Percentiles rank a stretch among this genome's conserved stretches.
phyloP scores from a whole-genome alignment of 2,113 vertebrate species.

The Vireo altiloquus region DNA sequence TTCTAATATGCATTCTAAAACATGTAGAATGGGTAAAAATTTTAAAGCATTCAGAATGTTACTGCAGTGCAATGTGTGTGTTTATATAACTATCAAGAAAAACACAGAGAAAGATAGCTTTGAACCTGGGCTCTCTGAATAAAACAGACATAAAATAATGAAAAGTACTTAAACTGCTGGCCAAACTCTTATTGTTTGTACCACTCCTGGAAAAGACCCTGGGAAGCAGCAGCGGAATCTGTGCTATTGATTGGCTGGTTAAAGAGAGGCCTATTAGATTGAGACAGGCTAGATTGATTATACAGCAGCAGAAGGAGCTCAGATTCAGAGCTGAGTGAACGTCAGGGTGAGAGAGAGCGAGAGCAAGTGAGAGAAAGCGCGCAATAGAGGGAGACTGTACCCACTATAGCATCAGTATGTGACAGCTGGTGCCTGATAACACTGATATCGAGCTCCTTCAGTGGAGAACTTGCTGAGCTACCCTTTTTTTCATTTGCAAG shows the following conservation, averaged over 20 bases:
- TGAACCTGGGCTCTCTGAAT: not conserved
- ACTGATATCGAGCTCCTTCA: slow-evolving; percentile 46
- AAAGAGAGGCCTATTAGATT: slow-evolving; percentile 77
- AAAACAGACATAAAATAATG: slow-evolving; percentile 43
- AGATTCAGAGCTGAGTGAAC: slow-evolving; percentile 63
- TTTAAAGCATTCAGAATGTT: not conserved
- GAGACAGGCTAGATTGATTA: slow-evolving; percentile 79
- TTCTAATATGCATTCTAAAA: not conserved
- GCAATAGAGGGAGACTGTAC: not conserved
- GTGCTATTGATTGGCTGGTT: slow-evolving; percentile 81
- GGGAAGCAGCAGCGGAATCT: slow-evolving; percentile 62
- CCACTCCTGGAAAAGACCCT: slow-evolving; percentile 59
- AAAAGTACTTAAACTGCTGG: slow-evolving; percentile 66
- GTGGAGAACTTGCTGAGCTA: slow-evolving; percentile 66
- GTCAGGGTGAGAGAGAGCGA: slow-evolving; percentile 24
- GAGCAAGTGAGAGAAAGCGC: not conserved
- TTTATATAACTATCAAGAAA: not conserved
- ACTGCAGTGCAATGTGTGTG: not conserved
- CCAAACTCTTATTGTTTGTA: slow-evolving; percentile 68
- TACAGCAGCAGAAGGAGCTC: slow-evolving; percentile 67
- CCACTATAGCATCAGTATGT: slow-evolving; percentile 4
- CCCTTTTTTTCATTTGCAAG: slow-evolving; percentile 50
- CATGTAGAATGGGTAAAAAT: not conserved
- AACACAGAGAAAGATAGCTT: not conserved
- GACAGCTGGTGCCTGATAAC: slow-evolving; percentile 41